These are phyloP conservation scores for Sebastes hubbsi DNA, from an alignment of 2,797 vertebrate genomes.

Conservation along the genomic window DNA sequence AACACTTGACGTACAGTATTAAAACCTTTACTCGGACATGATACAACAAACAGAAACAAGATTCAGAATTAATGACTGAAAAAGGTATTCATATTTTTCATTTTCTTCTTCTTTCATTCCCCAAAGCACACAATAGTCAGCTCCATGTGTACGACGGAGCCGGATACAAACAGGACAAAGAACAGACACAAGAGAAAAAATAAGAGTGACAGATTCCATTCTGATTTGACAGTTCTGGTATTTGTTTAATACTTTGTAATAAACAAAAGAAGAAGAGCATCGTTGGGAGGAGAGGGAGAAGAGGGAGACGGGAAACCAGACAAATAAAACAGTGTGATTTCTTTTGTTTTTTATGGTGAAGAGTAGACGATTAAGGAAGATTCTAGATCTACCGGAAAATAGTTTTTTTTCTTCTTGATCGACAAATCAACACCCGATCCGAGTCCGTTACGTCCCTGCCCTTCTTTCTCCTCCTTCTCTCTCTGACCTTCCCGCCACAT, in stretches of 20 bases:
- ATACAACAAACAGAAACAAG: constrained; percentile 84
- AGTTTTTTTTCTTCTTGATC: constrained; percentile 45
- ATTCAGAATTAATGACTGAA: constrained; percentile 80
- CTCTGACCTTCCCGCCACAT: neutral
- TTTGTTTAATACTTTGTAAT: constrained; percentile 80
- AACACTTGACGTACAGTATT: constrained; percentile 73
- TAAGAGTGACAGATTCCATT: constrained; percentile 63
- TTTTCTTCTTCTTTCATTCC: constrained; percentile 69
- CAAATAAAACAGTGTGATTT: constrained; percentile 60
- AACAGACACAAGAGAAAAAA: constrained; percentile 62
- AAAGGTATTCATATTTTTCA: constrained; percentile 63
- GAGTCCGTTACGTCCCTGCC: constrained; percentile 15
- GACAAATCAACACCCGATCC: constrained; percentile 53
- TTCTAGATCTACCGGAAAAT: constrained; percentile 66
- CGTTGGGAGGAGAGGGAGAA: constrained; percentile 35
- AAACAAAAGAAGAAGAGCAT: constrained; percentile 68
- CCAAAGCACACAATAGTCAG: constrained; percentile 74
- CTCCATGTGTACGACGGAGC: constrained; percentile 69
- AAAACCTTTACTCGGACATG: constrained; percentile 84
- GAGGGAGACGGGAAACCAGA: constrained; percentile 51
- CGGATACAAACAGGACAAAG: constrained; percentile 66
- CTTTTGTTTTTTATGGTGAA: constrained; percentile 46
- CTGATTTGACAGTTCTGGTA: constrained; percentile 65
- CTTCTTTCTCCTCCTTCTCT: neutral
- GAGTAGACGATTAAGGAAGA: constrained; percentile 70